A percentile compares a stretch with the other conserved stretches of the same genome.
Conservation (phyloP, 2,888 invertebrate genomes). For the Gastrophysa polygoni region DNA sequence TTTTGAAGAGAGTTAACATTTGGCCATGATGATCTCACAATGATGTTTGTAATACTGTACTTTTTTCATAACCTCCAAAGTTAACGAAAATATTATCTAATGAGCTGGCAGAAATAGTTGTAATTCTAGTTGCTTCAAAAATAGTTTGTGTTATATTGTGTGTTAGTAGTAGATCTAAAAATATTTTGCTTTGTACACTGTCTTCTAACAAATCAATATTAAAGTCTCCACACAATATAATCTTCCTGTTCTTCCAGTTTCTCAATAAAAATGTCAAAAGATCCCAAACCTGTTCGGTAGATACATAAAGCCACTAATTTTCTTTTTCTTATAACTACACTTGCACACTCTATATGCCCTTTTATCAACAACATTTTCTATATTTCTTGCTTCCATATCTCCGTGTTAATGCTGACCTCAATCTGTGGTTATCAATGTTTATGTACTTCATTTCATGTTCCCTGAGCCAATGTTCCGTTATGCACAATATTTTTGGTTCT, state of each 20-base stretch:
- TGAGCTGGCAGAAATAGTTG: neutral
- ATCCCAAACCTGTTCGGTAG: no score
- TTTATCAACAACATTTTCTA: conserved; percentile 4
- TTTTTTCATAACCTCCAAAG: neutral
- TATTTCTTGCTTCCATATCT: conserved; percentile 4
- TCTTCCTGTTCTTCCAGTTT: neutral
- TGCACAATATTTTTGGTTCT: conserved; percentile 7
- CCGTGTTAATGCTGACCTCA: conserved; percentile 7
- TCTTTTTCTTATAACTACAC: conserved; percentile 8
- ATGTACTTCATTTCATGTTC: conserved; percentile 2
- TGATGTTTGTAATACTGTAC: neutral
- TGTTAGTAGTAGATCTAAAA: conserved; percentile 4
- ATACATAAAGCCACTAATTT: conserved; percentile 3
- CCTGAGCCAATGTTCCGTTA: conserved; percentile 4
- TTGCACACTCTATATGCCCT: conserved; percentile 2
- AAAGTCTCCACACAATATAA: no score
- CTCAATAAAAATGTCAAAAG: conserved; percentile 10
- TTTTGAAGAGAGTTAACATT: neutral
- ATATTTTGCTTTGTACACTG: conserved; percentile 3
- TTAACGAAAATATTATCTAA: neutral
- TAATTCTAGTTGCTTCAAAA: no score
- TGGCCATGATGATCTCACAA: neutral
- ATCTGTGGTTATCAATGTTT: neutral
- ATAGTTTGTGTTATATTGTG: conserved; percentile 5
- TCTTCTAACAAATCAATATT: neutral